Percentiles rank a stretch among this genome's conserved stretches.
Conservation (phyloP, 30 jellyfish, hydroid and myxozoan genomes). For the Hydractinia echinata region DNA sequence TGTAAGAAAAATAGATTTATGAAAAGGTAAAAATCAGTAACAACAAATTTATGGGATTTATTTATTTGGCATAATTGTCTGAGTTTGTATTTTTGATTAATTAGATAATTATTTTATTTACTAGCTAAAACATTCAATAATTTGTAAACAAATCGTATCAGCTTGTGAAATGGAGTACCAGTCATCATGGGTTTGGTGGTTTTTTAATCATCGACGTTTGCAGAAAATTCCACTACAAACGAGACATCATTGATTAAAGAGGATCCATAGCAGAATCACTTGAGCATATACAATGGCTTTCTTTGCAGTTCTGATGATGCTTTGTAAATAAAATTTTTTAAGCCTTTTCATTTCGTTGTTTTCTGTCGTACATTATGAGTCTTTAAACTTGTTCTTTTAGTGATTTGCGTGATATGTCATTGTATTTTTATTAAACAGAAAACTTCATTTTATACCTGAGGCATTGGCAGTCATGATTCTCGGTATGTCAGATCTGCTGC, state of each 20-base stretch:
- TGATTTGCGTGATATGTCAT: constrained; percentile 56
- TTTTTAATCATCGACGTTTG: too few species aligned
- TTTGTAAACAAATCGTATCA: too few species aligned
- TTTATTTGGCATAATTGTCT: too few species aligned
- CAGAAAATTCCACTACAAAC: too few species aligned
- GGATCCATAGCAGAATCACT: constrained; percentile 60
- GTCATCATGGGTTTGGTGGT: too few species aligned
- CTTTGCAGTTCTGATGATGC: constrained; percentile 65
- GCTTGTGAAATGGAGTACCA: too few species aligned
- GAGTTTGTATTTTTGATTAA: too few species aligned
- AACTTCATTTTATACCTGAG: constrained; percentile 70
- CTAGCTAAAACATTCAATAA: too few species aligned
- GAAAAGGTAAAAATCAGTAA: too few species aligned
- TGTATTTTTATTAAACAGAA: constrained; percentile 55
- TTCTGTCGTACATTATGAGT: neutral
- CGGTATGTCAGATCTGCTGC: constrained; percentile 30
- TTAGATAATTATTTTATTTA: too few species aligned
- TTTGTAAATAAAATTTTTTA: constrained; percentile 50
- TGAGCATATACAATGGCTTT: constrained; percentile 69
- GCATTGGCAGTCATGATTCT: constrained; percentile 80
- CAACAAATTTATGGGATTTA: too few species aligned
- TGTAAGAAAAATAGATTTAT: too few species aligned
- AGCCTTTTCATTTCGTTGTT: neutral
- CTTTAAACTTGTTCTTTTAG: constrained; percentile 25
- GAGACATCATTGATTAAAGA: constrained; percentile 25